A percentile compares a stretch with the other conserved stretches of the same genome.
These are phyloP conservation scores for Torymus texanus DNA, from an alignment of 2,888 invertebrate species.

Conservation along the genomic window DNA sequence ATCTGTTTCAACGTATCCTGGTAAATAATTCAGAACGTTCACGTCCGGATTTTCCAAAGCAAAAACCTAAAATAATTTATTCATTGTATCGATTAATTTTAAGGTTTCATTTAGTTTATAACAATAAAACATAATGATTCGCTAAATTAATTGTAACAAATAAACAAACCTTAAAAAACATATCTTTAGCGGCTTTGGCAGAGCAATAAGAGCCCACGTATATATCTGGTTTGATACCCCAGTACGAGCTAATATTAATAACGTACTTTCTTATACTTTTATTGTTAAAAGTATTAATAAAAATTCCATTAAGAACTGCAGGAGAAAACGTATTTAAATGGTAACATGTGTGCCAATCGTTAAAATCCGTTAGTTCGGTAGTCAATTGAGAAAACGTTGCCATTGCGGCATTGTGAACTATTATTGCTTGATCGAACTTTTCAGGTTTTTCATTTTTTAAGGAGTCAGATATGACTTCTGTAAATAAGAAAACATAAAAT, in stretches of 20 bases:
- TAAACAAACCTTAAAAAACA: conserved; percentile 85
- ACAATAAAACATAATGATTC: too few species aligned
- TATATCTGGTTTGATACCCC: conserved; percentile 85
- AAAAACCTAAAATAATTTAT: conserved; percentile 76
- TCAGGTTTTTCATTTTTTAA: conserved; percentile 74
- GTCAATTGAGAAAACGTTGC: conserved; percentile 83
- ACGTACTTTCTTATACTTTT: conserved; percentile 75
- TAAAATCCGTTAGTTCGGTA: conserved; percentile 80
- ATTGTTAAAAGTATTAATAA: conserved; percentile 80
- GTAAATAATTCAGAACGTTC: conserved; percentile 90
- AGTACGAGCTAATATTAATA: conserved; percentile 90
- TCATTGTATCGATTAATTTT: not conserved
- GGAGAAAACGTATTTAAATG: conserved; percentile 87
- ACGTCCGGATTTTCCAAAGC: conserved; percentile 86
- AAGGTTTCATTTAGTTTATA: too few species aligned
- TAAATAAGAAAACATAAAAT: conserved; percentile 38
- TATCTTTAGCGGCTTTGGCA: conserved; percentile 92
- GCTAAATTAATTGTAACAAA: too few species aligned
- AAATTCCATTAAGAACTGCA: conserved; percentile 83
- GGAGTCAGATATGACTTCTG: conserved; percentile 75
- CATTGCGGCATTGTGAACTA: conserved; percentile 90
- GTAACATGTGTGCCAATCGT: conserved; percentile 82
- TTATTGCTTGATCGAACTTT: conserved; percentile 81
- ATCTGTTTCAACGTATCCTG: conserved; percentile 93
- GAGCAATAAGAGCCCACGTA: conserved; percentile 89